These are phyloP conservation scores for Megaustenia siamemsis DNA, from an alignment of 2,888 invertebrate species.

Conservation along the genomic window DNA sequence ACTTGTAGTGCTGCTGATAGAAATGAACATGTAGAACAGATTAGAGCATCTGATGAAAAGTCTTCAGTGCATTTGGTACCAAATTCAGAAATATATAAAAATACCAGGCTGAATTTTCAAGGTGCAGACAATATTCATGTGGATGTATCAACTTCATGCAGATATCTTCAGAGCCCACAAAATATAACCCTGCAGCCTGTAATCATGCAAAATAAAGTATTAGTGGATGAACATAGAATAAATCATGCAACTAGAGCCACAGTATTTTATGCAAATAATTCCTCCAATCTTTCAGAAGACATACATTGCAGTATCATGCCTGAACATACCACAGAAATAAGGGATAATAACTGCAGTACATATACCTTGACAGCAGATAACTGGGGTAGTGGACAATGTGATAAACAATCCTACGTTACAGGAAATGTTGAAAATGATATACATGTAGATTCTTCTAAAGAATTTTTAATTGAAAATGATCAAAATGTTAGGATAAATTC, in stretches of 20 bases:
- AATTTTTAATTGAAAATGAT: not conserved
- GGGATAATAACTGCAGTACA: not conserved
- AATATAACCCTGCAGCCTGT: not conserved
- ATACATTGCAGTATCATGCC: too few relatives aligned
- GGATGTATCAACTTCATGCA: not conserved
- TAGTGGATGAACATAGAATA: not conserved
- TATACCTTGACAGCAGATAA: not conserved
- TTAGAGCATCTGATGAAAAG: not conserved
- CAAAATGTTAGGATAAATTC: not conserved
- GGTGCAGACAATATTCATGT: not conserved
- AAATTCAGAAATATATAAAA: constrained; percentile 18
- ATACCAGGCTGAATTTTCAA: not conserved
- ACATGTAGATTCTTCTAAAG: not conserved
- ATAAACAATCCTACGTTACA: not conserved
- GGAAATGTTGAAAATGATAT: not conserved
- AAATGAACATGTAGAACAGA: not conserved
- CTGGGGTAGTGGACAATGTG: not conserved
- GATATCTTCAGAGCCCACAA: constrained; percentile 2
- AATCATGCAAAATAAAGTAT: not conserved
- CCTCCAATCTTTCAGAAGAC: not conserved
- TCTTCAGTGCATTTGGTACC: not conserved
- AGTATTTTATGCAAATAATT: not conserved
- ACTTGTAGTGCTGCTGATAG: not conserved
- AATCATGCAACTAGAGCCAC: not conserved
- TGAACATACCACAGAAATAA: not conserved